These are phyloP conservation scores for Phoxinus dragarum DNA, from an alignment of 2,797 vertebrate genomes.

Conservation along the genomic window DNA sequence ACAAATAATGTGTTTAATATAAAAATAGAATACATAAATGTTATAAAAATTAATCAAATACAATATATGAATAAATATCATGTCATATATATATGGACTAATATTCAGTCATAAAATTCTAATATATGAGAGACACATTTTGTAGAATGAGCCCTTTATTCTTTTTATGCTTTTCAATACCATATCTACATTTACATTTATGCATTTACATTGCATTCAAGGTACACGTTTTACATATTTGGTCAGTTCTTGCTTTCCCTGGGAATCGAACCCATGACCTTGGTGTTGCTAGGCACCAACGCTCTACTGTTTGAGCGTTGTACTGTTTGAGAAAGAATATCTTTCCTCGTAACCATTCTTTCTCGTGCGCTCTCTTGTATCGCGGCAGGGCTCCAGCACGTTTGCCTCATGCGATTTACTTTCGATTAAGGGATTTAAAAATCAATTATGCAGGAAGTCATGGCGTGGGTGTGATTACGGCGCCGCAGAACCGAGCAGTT, in stretches of 20 bases:
- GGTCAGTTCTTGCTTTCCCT: too few species aligned
- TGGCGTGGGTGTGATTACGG: constrained; percentile 83
- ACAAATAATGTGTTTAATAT: background rate
- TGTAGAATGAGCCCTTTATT: background rate
- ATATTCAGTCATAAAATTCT: background rate
- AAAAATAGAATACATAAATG: background rate
- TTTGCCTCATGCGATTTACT: constrained; percentile 83
- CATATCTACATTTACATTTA: too few species aligned
- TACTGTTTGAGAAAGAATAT: too few species aligned
- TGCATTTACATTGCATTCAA: too few species aligned
- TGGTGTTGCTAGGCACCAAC: too few species aligned
- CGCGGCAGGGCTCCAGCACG: constrained; percentile 65
- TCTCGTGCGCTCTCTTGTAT: constrained; percentile 30
- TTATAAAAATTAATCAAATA: too few species aligned
- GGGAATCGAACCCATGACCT: too few species aligned
- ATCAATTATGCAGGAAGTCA: constrained; percentile 86
- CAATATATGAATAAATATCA: background rate
- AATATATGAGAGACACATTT: background rate
- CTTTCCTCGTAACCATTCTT: background rate
- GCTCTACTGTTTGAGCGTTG: too few species aligned
- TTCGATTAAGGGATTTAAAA: constrained; percentile 88
- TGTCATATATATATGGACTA: background rate
- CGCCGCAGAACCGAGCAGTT: constrained; percentile 79
- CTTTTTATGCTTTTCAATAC: background rate
- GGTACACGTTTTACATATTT: too few species aligned